Percentiles rank a stretch among this genome's conserved stretches.
phyloP scores from a whole-genome alignment of 2,113 vertebrate species.

The Chaetura pelagica region DNA sequence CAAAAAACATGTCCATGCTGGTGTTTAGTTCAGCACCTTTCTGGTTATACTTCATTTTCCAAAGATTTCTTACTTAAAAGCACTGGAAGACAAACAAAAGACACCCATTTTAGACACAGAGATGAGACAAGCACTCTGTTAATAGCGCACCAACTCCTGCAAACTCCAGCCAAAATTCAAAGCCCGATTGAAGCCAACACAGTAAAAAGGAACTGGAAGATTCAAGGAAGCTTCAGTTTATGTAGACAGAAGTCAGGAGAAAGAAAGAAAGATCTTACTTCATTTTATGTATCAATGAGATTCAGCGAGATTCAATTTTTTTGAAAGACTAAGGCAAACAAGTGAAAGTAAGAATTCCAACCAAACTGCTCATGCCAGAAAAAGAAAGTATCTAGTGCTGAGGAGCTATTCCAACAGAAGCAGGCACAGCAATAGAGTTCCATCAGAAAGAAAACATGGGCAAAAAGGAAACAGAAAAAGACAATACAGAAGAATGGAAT shows the following conservation, averaged over 20 bases:
- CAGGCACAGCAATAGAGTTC: neutral
- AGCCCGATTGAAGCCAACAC: neutral
- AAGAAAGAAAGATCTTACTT: neutral
- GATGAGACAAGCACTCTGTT: constrained; percentile 16
- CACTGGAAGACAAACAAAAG: constrained; percentile 30
- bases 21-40: constrained; percentile 8
- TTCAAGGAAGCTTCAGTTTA: neutral
- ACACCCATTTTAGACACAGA: neutral
- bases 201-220: constrained; percentile 18
- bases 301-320: neutral
- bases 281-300: neutral
- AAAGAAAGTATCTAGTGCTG: neutral
- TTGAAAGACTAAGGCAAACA: neutral
- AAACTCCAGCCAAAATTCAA: constrained; percentile 22
- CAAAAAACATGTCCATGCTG: neutral
- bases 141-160: neutral
- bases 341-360: neutral
- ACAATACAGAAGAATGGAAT: neutral
- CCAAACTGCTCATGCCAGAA: neutral
- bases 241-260: neutral
- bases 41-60: constrained; percentile 18
- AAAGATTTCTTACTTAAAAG: constrained; percentile 12
- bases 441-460: neutral
- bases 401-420: neutral
- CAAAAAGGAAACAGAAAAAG: neutral